A percentile compares a stretch with the other conserved stretches of the same genome.
phyloP scores from a whole-genome alignment of 2,797 vertebrate species.

The Sebastiscus tertius region DNA sequence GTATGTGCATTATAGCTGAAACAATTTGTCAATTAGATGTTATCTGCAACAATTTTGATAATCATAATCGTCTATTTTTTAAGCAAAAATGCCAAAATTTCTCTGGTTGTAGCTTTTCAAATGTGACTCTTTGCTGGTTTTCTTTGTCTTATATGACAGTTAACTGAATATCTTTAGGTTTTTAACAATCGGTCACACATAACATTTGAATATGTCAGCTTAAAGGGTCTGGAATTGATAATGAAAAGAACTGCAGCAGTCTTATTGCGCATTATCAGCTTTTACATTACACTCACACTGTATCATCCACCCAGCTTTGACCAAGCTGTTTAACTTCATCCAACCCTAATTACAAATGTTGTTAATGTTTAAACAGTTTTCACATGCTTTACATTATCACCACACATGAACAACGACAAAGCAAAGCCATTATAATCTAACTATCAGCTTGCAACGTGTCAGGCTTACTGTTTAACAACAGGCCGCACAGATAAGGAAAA shows the following conservation, averaged over 20 bases:
- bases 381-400: neutral
- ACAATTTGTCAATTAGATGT: too few relatives aligned
- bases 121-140: neutral
- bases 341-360: neutral
- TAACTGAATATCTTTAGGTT: neutral
- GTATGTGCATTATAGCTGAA: neutral
- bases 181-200: neutral
- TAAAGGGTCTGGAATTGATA: neutral
- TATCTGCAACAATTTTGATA: neutral
- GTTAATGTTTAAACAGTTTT: constrained; percentile 9
- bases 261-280: neutral
- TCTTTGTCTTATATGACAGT: neutral
- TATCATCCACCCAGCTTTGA: neutral
- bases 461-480: constrained; percentile 1
- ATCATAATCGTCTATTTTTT: too few relatives aligned
- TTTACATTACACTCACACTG: neutral
- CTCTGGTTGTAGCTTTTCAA: neutral
- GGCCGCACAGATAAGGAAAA: neutral
- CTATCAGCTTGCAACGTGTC: neutral
- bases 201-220: neutral
- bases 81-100: neutral
- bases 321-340: neutral
- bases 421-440: neutral
- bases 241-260: neutral
- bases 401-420: neutral